Conservation (phyloP, 2,797 vertebrate species). For the Tolypeutes matacus region DNA sequence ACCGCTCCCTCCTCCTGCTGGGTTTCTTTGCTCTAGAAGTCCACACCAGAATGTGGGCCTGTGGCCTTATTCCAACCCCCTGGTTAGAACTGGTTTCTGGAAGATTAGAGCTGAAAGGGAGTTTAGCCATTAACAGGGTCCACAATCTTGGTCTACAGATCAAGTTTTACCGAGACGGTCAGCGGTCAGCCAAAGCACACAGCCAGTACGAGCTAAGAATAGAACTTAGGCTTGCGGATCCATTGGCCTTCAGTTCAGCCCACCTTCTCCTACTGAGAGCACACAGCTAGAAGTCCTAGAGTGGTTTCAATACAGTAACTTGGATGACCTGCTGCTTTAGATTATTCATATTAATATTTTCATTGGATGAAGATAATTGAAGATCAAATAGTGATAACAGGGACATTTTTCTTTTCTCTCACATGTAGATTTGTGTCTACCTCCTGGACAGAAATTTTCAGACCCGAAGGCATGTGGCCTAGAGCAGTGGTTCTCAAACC, state of each 20-base stretch:
- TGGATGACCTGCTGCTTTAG: not conserved
- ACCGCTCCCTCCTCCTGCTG: not conserved
- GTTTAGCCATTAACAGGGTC: not conserved
- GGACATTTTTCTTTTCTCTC: not conserved
- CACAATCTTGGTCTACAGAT: not conserved
- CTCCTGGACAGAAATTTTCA: not conserved
- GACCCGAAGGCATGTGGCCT: not conserved
- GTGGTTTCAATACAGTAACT: not conserved
- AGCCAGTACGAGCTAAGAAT: not conserved
- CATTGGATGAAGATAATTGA: not conserved
- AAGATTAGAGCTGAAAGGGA: not conserved
- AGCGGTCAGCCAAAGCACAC: not conserved
- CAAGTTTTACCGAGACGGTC: not conserved
- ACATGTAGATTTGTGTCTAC: not conserved
- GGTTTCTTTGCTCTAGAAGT: not conserved
- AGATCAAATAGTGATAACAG: not conserved
- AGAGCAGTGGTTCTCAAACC: not conserved
- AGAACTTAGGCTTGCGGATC: not conserved
- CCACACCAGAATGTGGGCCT: not conserved
- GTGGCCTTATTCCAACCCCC: not conserved
- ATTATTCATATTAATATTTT: constrained; percentile 29
- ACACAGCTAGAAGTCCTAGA: not conserved
- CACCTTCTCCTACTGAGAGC: not conserved
- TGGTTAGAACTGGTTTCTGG: not conserved
- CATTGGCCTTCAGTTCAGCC: not conserved